Percentiles rank a stretch among this genome's conserved stretches.
These are phyloP conservation scores for Drosophila insularis DNA, from an alignment of 1,140 invertebrate genomes.

Conservation along the genomic window DNA sequence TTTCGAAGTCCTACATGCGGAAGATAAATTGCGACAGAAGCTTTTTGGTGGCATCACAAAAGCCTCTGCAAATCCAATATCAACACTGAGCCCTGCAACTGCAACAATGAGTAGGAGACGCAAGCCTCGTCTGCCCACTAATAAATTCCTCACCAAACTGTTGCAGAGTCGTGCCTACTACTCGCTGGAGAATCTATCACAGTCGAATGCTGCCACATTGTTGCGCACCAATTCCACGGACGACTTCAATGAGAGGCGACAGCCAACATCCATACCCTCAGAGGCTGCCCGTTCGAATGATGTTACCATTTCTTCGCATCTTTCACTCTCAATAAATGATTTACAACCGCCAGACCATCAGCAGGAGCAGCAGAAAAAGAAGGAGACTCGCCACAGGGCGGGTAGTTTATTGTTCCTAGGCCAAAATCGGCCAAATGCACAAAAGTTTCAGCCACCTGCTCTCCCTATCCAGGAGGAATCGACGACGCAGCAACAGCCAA, in stretches of 20 bases:
- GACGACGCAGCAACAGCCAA: not conserved
- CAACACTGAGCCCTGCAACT: not conserved
- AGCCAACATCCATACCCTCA: constrained; percentile 4
- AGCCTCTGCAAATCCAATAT: constrained; percentile 17
- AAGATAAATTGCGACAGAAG: constrained; percentile 68
- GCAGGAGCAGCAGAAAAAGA: not conserved
- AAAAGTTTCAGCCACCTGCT: not conserved
- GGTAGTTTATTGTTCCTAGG: constrained; percentile 26
- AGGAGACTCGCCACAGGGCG: constrained; percentile 9
- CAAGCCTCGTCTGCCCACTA: constrained; percentile 56
- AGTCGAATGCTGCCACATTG: constrained; percentile 47
- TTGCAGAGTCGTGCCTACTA: constrained; percentile 78
- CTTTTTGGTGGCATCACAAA: constrained; percentile 69
- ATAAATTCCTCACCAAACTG: constrained; percentile 82
- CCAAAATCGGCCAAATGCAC: constrained; percentile 13
- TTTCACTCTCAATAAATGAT: constrained; percentile 55
- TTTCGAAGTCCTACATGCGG: constrained; percentile 80
- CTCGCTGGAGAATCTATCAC: constrained; percentile 81
- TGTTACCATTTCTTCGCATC: constrained; percentile 30
- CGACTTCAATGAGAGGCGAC: constrained; percentile 25
- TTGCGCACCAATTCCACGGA: constrained; percentile 34
- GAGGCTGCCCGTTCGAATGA: constrained; percentile 4
- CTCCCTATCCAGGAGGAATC: constrained; percentile 17
- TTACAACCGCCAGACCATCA: constrained; percentile 30
- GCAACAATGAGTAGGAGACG: constrained; percentile 60